Evolutionary conservation across 2,797 vertebrate species (phyloP).

Genomic region (Petrocephalus sullivani): DNA sequence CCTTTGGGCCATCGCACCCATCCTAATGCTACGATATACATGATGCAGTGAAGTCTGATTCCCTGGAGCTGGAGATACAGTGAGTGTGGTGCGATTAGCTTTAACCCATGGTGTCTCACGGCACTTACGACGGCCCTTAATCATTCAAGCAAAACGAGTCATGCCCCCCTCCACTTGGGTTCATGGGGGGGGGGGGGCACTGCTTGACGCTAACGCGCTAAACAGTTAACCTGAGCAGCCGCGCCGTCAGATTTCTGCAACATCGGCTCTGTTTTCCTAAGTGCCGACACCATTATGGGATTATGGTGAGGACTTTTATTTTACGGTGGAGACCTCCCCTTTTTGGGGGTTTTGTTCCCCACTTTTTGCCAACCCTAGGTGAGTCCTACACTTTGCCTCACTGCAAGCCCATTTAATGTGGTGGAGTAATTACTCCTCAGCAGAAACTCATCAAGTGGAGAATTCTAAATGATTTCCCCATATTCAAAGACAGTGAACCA

Average conservation of each 20-base stretch:
- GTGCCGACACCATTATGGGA: neutral
- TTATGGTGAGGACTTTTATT: neutral
- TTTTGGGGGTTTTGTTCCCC: neutral
- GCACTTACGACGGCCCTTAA: slow-evolving; percentile 36
- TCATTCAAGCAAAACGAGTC: slow-evolving; percentile 30
- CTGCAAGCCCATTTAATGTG: slow-evolving; percentile 63
- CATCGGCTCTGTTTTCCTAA: neutral
- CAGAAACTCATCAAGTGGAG: slow-evolving; percentile 71
- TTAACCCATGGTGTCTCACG: slow-evolving; percentile 35
- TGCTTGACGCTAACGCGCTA: slow-evolving; percentile 23
- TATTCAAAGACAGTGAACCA: slow-evolving; percentile 58
- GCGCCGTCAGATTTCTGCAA: neutral
- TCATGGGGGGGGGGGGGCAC: slow-evolving; percentile 18
- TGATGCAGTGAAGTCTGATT: slow-evolving; percentile 24
- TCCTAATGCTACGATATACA: neutral
- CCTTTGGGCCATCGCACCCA: neutral
- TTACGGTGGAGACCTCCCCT: neutral
- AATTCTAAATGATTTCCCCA: slow-evolving; percentile 70
- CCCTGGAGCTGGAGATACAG: slow-evolving; percentile 37
- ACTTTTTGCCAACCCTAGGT: slow-evolving; percentile 32
- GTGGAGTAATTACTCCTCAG: slow-evolving; percentile 69
- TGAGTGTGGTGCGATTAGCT: slow-evolving; percentile 47
- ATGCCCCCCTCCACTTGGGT: slow-evolving; percentile 21
- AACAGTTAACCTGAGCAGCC: slow-evolving; percentile 13
- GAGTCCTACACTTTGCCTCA: slow-evolving; percentile 49